Evolutionary conservation across 2,888 invertebrate species (phyloP).

Genomic region (Phengaris arion): DNA sequence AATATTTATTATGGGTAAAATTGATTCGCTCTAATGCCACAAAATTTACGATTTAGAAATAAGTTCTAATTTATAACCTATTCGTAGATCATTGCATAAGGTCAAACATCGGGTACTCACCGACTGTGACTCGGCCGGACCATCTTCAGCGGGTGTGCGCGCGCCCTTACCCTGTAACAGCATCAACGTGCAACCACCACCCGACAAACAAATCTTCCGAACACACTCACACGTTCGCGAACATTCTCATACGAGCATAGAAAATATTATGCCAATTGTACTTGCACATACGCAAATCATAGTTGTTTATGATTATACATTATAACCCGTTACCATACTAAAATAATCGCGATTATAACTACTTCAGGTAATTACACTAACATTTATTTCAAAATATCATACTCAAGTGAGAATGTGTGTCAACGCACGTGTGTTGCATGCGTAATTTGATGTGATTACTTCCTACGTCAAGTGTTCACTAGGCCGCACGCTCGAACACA

Average conservation of each 20-base stretch:
- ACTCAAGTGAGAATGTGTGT: slow-evolving; percentile 11
- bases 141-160: slow-evolving; percentile 64
- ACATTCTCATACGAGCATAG: slow-evolving; percentile 4
- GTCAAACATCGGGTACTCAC: slow-evolving; percentile 45
- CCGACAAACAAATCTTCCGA: slow-evolving; percentile 16
- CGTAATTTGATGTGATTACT: slow-evolving; percentile 17
- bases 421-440: slow-evolving; percentile 4
- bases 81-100: slow-evolving; percentile 12
- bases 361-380: not conserved
- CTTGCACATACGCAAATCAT: not conserved
- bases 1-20: too few species aligned
- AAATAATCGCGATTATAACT: not conserved
- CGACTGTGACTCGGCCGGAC: slow-evolving; percentile 50
- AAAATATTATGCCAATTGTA: too few species aligned
- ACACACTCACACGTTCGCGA: slow-evolving; percentile 6
- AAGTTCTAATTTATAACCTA: not conserved
- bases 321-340: not conserved
- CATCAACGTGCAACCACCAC: slow-evolving; percentile 28
- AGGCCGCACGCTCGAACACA: too few species aligned
- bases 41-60: not conserved
- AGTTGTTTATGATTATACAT: not conserved
- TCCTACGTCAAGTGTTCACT: slow-evolving; percentile 22
- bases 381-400: not conserved
- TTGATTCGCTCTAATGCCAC: too few species aligned
- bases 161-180: slow-evolving; percentile 73